Evolutionary conservation across 2,113 vertebrate species (phyloP).

Genomic region (Tinamus guttatus): DNA sequence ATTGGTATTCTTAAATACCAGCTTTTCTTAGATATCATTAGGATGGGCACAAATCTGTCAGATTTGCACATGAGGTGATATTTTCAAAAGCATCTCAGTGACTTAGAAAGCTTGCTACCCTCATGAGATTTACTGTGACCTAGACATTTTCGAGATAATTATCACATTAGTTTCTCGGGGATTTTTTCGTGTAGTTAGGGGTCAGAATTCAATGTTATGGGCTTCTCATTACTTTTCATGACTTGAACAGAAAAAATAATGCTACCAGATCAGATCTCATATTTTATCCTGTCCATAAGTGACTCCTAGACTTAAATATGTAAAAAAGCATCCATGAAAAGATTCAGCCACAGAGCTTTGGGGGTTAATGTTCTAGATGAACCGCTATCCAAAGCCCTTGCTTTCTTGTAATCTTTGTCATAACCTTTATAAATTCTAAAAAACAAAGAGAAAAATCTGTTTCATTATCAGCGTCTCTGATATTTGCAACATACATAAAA

Average conservation of each 20-base stretch:
- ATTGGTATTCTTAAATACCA: too few species aligned
- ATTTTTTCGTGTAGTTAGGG: conserved; percentile 5
- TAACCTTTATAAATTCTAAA: neutral
- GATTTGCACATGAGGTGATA: conserved; percentile 28
- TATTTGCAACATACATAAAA: conserved; percentile 27
- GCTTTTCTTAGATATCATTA: neutral
- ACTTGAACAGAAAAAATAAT: neutral
- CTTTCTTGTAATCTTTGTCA: neutral
- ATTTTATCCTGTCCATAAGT: neutral
- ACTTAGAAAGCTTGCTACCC: conserved; percentile 6
- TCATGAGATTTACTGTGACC: neutral
- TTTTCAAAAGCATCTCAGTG: conserved; percentile 43
- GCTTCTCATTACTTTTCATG: neutral
- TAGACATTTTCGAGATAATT: neutral
- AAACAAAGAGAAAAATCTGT: neutral
- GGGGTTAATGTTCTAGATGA: neutral
- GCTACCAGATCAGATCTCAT: neutral
- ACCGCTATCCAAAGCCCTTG: neutral
- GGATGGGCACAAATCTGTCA: neutral
- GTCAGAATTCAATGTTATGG: neutral
- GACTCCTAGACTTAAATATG: neutral
- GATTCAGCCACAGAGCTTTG: neutral
- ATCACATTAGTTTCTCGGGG: neutral
- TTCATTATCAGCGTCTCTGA: conserved; percentile 54
- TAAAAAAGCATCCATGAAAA: neutral